These are phyloP conservation scores for Caradrina kadenii DNA, from an alignment of 2,888 invertebrate genomes.

Conservation along the genomic window DNA sequence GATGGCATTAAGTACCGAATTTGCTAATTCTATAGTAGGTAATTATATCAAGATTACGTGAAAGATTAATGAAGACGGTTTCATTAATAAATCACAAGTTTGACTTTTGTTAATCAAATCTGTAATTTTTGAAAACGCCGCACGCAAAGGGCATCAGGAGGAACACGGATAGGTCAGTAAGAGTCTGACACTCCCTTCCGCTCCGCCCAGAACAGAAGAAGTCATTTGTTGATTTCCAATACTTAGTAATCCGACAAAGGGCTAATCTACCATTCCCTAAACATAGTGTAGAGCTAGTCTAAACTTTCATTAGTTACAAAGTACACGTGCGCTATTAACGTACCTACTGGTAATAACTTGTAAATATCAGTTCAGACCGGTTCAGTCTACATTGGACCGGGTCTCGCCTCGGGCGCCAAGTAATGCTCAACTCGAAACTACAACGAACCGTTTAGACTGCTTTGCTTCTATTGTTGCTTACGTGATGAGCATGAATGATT, in stretches of 20 bases:
- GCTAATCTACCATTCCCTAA: neutral
- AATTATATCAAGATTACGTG: neutral
- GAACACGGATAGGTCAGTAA: no score
- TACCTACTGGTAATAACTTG: constrained; percentile 56
- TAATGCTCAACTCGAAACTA: constrained; percentile 51
- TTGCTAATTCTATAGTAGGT: constrained; percentile 12
- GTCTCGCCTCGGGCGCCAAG: constrained; percentile 49
- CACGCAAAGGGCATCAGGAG: no score
- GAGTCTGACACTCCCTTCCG: no score
- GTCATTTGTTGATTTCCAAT: no score
- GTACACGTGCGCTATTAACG: constrained; percentile 48
- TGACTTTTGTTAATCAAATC: neutral
- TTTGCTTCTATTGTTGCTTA: constrained; percentile 39
- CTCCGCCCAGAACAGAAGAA: no score
- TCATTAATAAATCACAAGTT: neutral
- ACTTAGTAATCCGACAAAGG: neutral
- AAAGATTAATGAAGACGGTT: neutral
- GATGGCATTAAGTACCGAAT: constrained; percentile 8
- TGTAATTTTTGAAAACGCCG: neutral
- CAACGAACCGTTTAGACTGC: constrained; percentile 52
- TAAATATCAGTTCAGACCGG: constrained; percentile 50
- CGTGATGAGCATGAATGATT: constrained; percentile 44
- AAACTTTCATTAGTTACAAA: constrained; percentile 22
- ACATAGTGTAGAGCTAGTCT: constrained; percentile 18
- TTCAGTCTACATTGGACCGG: constrained; percentile 41